Evolutionary conservation across 2,888 invertebrate species (phyloP), one percentile per base, ranked within the genome.

Genomic region (Amphipyra berbera): DNA sequence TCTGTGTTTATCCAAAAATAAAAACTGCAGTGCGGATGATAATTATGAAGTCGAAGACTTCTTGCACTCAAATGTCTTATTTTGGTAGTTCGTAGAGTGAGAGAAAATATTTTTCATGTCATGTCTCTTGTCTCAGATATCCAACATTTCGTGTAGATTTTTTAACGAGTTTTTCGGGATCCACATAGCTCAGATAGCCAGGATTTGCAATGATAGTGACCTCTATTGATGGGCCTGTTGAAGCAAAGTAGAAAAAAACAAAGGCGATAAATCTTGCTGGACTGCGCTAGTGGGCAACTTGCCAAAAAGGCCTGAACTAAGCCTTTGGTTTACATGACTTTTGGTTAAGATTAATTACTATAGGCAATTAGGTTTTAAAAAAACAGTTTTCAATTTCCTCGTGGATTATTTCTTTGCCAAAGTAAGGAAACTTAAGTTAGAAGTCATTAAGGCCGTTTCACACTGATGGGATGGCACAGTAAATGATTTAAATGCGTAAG

Each of bases 201-300:
- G 27, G n/a, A 72, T 55, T 47, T 60, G 33, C 60, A 69, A 41
- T 69, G 55, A 73, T 52, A 48, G 21, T 33, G 41, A 21, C 15
- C 5, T n/a, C 10, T 50, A 68, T 74, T 74, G 75, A 74, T 55
- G 75, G 13, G 55, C 48, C 47, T 41, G 50, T 69, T 61, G 47
- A 49, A 45, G 15, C 42, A 40, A 27, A 45, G 9, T n/a, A n/a
- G 9, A 48, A 27, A 45, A 57, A 21, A 63, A 46, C 27, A 40
- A 42, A 55, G 9, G 38, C 41, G 37, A 60, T 55, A 69, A 60
- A 68, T 66, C 42, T 49, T 15, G 5, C 52, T 52, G 35, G 40
- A 37, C n/a, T 12, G 27, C 4, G 27, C 27, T 6, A 30, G 6
- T 15, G 27, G 69, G 69, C 75, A 21, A 38, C 9, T 9, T 61